Percentiles rank a stretch among this genome's conserved stretches.
Evolutionary conservation across 30 jellyfish, hydroid and myxozoan species (phyloP).

Genomic region (Mastigias papua): DNA sequence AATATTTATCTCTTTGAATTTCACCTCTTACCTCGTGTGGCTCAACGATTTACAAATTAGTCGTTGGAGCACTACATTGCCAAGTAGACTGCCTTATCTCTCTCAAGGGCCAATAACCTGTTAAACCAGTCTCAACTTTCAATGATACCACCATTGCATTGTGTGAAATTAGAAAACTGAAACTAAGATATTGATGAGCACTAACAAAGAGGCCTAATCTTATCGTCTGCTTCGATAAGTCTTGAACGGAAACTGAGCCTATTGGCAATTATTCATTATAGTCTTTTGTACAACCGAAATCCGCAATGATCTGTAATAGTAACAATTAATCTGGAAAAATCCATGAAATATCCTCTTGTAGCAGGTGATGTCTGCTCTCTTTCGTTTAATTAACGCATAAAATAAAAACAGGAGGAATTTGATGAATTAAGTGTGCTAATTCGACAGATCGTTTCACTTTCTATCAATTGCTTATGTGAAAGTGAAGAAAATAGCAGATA

Average conservation of each 20-base stretch:
- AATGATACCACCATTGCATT: too few relatives aligned
- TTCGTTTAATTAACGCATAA: neutral
- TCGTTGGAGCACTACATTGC: too few relatives aligned
- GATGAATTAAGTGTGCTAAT: neutral
- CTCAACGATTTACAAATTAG: too few relatives aligned
- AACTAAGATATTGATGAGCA: too few relatives aligned
- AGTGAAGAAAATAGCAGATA: neutral
- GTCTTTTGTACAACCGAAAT: constrained; percentile 1
- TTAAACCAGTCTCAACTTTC: too few relatives aligned
- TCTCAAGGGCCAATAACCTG: too few relatives aligned
- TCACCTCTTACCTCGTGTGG: too few relatives aligned
- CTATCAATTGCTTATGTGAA: neutral
- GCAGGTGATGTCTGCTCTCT: constrained; percentile 26
- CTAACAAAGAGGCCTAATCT: too few relatives aligned
- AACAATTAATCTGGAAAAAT: constrained; percentile 2
- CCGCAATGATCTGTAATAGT: constrained; percentile 27
- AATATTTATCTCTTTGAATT: too few relatives aligned
- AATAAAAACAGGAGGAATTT: neutral
- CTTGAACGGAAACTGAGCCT: neutral
- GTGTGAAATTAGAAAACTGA: too few relatives aligned
- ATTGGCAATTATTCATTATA: neutral
- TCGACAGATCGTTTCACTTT: neutral
- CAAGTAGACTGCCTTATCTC: too few relatives aligned
- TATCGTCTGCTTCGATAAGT: neutral
- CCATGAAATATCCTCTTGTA: neutral